Conservation (phyloP, 1,140 invertebrate genomes). For the Lutraria rhynchaena region DNA sequence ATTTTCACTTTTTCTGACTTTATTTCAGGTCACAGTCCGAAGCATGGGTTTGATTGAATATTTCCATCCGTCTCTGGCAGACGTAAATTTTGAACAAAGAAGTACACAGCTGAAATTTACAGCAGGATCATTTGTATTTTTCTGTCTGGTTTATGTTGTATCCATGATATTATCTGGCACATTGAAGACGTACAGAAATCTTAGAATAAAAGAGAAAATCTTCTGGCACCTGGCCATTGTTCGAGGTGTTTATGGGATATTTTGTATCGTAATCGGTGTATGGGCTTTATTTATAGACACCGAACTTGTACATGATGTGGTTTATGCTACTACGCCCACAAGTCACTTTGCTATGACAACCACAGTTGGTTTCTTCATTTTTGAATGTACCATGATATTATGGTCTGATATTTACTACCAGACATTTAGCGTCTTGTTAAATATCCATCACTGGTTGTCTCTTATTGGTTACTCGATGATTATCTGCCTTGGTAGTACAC, state of each 20-base stretch:
- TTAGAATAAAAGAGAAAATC: conserved; percentile 76
- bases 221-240: conserved; percentile 78
- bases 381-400: conserved; percentile 73
- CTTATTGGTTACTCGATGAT: conserved; percentile 71
- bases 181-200: conserved; percentile 62
- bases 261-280: conserved; percentile 68
- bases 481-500: conserved; percentile 63
- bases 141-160: conserved; percentile 57
- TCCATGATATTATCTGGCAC: conserved; percentile 54
- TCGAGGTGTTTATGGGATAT: conserved; percentile 73
- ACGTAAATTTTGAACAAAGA: conserved; percentile 64
- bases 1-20: too few species aligned
- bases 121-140: conserved; percentile 63
- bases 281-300: conserved; percentile 73
- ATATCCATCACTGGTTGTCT: conserved; percentile 78
- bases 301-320: conserved; percentile 70
- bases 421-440: conserved; percentile 72
- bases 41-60: conserved; percentile 64
- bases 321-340: conserved; percentile 70
- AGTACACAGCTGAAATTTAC: conserved; percentile 63
- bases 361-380: conserved; percentile 78
- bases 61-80: conserved; percentile 67
- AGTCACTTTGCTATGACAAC: conserved; percentile 70
- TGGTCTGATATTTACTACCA: conserved; percentile 75
- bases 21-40: too few species aligned